phyloP scores from a whole-genome alignment of 2,888 invertebrate species.

The Drosophila borborema region DNA sequence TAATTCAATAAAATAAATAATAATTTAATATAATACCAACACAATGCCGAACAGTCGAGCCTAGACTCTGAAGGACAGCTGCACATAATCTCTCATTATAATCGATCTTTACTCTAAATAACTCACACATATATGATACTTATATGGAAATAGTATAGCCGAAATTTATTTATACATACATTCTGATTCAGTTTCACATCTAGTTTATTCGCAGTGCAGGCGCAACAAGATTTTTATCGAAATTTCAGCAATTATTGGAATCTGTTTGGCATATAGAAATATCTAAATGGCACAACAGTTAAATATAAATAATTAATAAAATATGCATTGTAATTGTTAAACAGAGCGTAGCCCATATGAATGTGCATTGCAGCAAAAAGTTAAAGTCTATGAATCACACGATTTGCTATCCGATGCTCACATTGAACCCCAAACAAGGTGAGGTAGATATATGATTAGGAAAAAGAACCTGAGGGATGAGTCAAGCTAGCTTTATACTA shows the following conservation, averaged over 20 bases:
- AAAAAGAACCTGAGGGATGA: too few relatives aligned
- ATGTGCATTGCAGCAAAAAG: background rate
- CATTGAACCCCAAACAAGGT: background rate
- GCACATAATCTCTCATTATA: background rate
- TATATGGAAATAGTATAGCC: background rate
- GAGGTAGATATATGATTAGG: background rate
- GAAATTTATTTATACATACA: background rate
- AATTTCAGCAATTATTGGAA: background rate
- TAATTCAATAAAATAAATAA: background rate
- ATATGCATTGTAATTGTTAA: conserved; percentile 4
- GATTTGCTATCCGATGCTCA: background rate
- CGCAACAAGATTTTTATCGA: background rate
- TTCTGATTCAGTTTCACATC: background rate
- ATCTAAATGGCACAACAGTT: background rate
- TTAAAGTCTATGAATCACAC: background rate
- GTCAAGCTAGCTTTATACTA: too few relatives aligned
- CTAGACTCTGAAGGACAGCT: background rate
- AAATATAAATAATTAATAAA: background rate
- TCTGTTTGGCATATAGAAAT: background rate
- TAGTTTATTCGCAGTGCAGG: background rate
- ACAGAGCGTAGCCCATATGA: background rate
- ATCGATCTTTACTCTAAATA: too few relatives aligned
- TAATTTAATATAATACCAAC: background rate
- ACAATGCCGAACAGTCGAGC: background rate
- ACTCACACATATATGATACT: too few relatives aligned